A percentile compares a stretch with the other conserved stretches of the same genome.
phyloP scores from a whole-genome alignment of 2,113 vertebrate species.

The Zootoca vivipara region DNA sequence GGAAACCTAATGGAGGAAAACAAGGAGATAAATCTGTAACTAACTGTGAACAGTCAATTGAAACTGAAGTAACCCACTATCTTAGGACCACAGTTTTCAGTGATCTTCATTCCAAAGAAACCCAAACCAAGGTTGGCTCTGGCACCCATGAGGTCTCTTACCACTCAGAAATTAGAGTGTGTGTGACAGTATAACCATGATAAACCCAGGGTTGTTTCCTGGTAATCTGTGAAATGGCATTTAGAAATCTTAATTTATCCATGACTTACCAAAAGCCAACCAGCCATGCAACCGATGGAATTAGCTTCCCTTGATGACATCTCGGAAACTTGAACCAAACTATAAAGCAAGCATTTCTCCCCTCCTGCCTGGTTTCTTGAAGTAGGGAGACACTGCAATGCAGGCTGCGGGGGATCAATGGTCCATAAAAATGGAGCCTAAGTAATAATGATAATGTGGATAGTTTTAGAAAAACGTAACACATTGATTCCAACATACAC shows the following conservation, averaged over 20 bases:
- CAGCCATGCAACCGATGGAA: constrained; percentile 3
- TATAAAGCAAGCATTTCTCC: constrained; percentile 38
- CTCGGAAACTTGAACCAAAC: constrained; percentile 44
- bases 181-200: neutral
- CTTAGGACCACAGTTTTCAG: too few relatives aligned
- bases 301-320: constrained; percentile 51
- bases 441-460: constrained; percentile 20
- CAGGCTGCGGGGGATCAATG: constrained; percentile 21
- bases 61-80: too few relatives aligned
- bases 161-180: too few relatives aligned
- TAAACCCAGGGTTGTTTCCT: neutral
- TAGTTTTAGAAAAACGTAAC: neutral
- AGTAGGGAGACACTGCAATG: constrained; percentile 31
- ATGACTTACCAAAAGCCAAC: neutral
- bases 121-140: too few relatives aligned
- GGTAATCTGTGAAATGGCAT: neutral
- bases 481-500: neutral
- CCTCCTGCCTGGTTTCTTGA: constrained; percentile 34
- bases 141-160: too few relatives aligned
- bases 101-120: too few relatives aligned
- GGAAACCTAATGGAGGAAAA: too few relatives aligned
- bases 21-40: too few relatives aligned
- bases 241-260: constrained; percentile 13
- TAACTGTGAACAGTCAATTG: too few relatives aligned
- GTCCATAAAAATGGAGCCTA: constrained; percentile 37